Evolutionary conservation across 1,140 invertebrate species (phyloP).

Genomic region (Oryzaephilus surinamensis): DNA sequence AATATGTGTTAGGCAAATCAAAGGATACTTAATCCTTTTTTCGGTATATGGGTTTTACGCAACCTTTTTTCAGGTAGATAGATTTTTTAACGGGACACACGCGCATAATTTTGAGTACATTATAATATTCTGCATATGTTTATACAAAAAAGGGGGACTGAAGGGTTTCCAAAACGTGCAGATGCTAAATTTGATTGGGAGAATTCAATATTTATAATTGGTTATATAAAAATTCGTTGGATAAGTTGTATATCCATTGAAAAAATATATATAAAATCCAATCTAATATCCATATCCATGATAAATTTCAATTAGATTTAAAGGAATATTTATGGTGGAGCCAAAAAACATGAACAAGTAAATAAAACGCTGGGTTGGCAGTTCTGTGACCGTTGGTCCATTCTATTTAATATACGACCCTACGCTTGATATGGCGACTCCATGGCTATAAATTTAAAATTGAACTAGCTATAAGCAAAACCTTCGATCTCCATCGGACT

Average conservation of each 20-base stretch:
- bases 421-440: conserved; percentile 25
- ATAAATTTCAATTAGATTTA: too few relatives aligned
- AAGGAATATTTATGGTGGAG: too few relatives aligned
- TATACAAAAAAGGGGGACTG: not conserved
- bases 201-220: too few relatives aligned
- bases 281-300: too few relatives aligned
- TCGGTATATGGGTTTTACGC: conserved; percentile 12
- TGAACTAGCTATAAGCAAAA: conserved; percentile 26
- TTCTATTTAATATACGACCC: conserved; percentile 26
- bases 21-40: conserved; percentile 22
- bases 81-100: conserved; percentile 8
- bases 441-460: conserved; percentile 27
- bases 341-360: too few relatives aligned
- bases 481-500: conserved; percentile 24
- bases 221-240: too few relatives aligned
- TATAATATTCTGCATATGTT: conserved; percentile 28
- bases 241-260: too few relatives aligned
- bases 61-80: conserved; percentile 25
- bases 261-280: too few relatives aligned
- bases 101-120: conserved; percentile 23
- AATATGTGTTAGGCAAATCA: conserved; percentile 14
- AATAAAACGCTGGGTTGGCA: not conserved
- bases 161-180: not conserved
- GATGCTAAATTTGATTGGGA: not conserved
- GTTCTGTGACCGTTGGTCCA: conserved; percentile 25